Conservation (phyloP, 2,888 invertebrate species). For the Ormia ochracea region DNA sequence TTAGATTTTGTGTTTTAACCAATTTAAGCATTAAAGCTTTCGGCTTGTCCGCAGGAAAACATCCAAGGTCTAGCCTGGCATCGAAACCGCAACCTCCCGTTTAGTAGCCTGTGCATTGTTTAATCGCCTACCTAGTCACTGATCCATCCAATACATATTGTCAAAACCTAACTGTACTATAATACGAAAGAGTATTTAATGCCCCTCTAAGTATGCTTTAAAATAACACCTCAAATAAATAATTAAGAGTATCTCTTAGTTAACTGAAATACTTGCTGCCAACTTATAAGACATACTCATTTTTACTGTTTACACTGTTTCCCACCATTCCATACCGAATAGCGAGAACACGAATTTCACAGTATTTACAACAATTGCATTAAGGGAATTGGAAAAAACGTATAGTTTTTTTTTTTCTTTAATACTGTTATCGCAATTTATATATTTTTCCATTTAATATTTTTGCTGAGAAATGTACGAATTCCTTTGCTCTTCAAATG, state of each 20-base stretch:
- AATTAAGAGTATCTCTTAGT: too few species aligned
- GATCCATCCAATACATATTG: not conserved
- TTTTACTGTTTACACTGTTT: too few species aligned
- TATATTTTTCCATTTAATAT: not conserved
- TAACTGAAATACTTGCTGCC: too few species aligned
- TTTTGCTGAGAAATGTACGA: slow-evolving; percentile 8
- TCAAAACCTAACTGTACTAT: not conserved
- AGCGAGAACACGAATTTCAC: slow-evolving; percentile 23
- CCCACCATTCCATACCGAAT: not conserved
- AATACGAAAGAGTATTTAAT: not conserved
- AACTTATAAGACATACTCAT: too few species aligned
- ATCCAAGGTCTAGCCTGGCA: too few species aligned
- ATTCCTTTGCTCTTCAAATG: not conserved
- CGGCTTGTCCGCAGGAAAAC: too few species aligned
- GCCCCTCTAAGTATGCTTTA: slow-evolving; percentile 6
- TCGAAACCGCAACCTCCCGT: too few species aligned
- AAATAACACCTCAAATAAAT: too few species aligned
- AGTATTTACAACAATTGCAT: slow-evolving; percentile 6
- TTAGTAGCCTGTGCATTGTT: too few species aligned
- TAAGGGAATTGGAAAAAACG: not conserved
- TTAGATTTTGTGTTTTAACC: too few species aligned
- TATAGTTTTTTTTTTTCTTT: slow-evolving; percentile 8
- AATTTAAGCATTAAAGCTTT: too few species aligned
- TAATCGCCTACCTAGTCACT: not conserved
- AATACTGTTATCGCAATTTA: slow-evolving; percentile 20